Percentiles rank a stretch among this genome's conserved stretches.
phyloP scores from a whole-genome alignment of 2,797 vertebrate genomes.

The Leucoraja ocellata region DNA sequence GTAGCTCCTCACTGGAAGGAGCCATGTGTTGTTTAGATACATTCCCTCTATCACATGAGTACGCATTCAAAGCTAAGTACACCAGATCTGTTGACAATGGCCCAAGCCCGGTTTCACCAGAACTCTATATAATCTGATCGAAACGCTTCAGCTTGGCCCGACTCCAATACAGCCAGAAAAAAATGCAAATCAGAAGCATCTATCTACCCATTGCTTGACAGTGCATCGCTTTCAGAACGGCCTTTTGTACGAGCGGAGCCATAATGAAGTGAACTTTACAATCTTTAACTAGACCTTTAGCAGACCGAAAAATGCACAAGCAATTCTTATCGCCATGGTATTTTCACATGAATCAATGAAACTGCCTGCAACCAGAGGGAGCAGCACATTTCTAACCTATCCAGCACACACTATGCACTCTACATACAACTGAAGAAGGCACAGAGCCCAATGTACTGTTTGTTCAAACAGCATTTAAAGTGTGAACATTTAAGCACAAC shows the following conservation, averaged over 20 bases:
- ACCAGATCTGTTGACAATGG: no score
- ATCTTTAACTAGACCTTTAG: background rate
- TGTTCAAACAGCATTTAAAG: background rate
- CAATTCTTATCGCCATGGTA: background rate
- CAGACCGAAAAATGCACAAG: background rate
- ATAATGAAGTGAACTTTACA: background rate
- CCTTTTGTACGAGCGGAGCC: background rate
- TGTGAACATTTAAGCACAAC: background rate
- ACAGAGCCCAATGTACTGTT: background rate
- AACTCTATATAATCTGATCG: no score
- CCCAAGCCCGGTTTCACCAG: no score
- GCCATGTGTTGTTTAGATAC: background rate
- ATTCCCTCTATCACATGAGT: no score
- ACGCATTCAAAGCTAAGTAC: no score
- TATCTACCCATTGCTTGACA: background rate
- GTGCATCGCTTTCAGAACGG: background rate
- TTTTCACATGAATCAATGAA: background rate
- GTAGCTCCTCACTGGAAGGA: background rate
- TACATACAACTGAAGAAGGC: background rate
- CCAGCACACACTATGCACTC: background rate
- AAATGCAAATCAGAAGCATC: background rate
- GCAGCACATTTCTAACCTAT: background rate
- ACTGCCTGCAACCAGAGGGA: background rate
- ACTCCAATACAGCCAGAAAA: background rate
- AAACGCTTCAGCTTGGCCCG: no score